Base-by-base conservation (phyloP, 2,113 vertebrate species). In the Pagrus major region DNA sequence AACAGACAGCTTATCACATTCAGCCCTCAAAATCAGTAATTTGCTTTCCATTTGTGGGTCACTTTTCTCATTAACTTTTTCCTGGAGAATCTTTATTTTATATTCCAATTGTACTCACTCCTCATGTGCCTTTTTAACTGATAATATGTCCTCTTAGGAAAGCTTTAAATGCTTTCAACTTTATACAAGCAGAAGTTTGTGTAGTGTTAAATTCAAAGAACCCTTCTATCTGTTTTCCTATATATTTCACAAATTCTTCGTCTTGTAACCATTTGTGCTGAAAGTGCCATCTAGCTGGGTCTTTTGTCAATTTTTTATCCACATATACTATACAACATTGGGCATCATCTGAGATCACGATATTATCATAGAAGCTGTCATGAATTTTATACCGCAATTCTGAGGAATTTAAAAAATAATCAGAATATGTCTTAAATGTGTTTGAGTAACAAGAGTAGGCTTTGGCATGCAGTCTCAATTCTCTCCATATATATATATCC, bases 241-340 rank as follows among this genome's bases (percentile, higher is more conserved):
- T 41, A 15, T 80, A 80, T 14, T 42, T 67, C 0, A 74, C 23
- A 39, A 80, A 73, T 3, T 73, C 20, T 15, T 56, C 33, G 33
- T 82, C 42, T 23, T 71, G 49, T 3, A 71, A 15, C 80, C 67
- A 77, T 46, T 76, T 82, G n/a, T 76, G 65, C 0, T 76, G 63
- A 8, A 69, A 68, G 0, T 7, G 21, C 54, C 55, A 74, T 74
- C 47, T 81, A 7, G 79, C 7, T 2, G 47, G 65, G 5, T 64
- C 58, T 47, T 21, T 47, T 47, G 46, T 47, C 46, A 47, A 23
- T 5, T 37, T 61, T 61, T 61, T 15, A 37, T 61, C 35, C 21
- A 15, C 14, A 23, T 39, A 71, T 7, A 35, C 27, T 4, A 64
- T 20, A 27, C 56, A 42, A 5, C 33, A 69, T 10, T 33, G n/a